Evolutionary conservation across 2,113 vertebrate species (phyloP), one percentile per base, ranked within the genome.

Genomic region (Leptobrachium ailaonicum): DNA sequence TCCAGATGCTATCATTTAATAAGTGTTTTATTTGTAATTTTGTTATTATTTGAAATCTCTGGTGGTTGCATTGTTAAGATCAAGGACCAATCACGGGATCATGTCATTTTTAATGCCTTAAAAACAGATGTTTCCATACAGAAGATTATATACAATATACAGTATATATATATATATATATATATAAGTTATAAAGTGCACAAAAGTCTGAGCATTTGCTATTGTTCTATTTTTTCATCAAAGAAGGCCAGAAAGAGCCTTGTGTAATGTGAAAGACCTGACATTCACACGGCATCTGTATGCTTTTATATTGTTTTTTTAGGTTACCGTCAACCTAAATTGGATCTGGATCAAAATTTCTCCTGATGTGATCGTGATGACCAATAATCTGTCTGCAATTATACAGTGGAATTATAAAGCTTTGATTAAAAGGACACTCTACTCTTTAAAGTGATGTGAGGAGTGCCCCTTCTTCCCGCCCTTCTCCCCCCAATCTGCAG

Each of bases 271-370:
- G 76, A 70, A 32, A 13, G 20, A n/a, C 20, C 20, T 8, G 53
- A 78, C 66, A 60, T 70, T 78, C 50, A 71, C 63, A 71, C 66
- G 62, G 71, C 76, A 78, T 78, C 76, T 78, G 76, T 62, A 32
- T 32, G 20, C 20, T 32, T 32, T 32, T 32, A 32, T 32, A 32
- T 32, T 32, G 20, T 32, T 32, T 32, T 32, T 32, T 32, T 32
- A 32, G 20, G 20, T 32, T 32, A 1, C 20, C 20, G 20, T 32
- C 20, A 32, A 32, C 20, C 20, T 32, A 32, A 32, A 32, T 32
- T 32, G 20, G 20, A 32, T 32, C 20, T 32, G 20, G 20, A 32
- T 32, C 20, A 32, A 32, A 32, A 32, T 32, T 32, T 32, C 20
- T 32, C 20, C 20, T 32, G 20, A 32, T 32, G 20, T 32, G 20